Base-by-base conservation (phyloP, 2,113 vertebrate genomes). In the Elaphurus davidianus region DNA sequence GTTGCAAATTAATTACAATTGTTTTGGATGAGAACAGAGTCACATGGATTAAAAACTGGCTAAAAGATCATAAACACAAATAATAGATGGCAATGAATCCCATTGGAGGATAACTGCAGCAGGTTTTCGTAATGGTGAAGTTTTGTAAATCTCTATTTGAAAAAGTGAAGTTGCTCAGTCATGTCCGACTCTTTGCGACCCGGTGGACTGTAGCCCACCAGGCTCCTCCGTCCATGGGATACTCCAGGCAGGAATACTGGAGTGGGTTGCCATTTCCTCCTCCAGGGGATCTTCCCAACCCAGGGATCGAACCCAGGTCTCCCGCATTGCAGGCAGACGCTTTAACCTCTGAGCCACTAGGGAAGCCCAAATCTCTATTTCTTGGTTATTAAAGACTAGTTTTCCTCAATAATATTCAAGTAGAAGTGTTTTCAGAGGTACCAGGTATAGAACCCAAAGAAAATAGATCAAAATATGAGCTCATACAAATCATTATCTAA, bases 1-100 rank as follows among this genome's bases (percentile, higher is more conserved):
- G 84, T 98, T 97, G 95, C 74, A 96, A 98, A 97, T 97, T 78
- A 92, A 97, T 97, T 95, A 93, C 60, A 97, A 97, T 97, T 97
- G 93, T 40, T 64, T 98, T 94, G 97, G 87, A 97, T 88, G 90
- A 89, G 83, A 97, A 87, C 7, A 71, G 55, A 97, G 36, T 93
- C 91, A 79, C 83, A 94, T 81, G 91, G 54, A 96, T 33, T 85
- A 59, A 89, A 30, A 97, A 92, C 45, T 96, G 88, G 92, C 93
- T 95, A 87, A 91, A 91, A 87, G 89, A 94, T 92, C 47, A 74
- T 84, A 96, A 97, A 97, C 81, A 97, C 94, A 92, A 93, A 91
- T 87, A 76, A 85, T n/a, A 92, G 23, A 96, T 92, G 91, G 33
- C 33, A 92, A 57, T 45, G 5, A 28, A 76, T 90, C 57, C 43